Percentiles rank a stretch among this genome's conserved stretches.
Evolutionary conservation across 2,113 vertebrate genomes (phyloP).

Genomic region (Heterochromis multidens): DNA sequence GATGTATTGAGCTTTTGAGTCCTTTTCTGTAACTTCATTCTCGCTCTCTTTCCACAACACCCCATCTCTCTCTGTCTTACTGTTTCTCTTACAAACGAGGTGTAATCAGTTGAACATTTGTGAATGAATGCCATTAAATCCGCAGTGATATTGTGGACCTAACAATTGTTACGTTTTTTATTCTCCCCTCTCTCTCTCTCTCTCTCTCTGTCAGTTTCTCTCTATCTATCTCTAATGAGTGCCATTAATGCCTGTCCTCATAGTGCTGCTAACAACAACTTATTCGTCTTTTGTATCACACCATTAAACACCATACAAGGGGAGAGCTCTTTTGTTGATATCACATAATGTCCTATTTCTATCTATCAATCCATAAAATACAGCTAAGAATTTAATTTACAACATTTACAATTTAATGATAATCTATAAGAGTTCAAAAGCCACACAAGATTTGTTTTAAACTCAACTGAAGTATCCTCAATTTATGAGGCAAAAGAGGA

Average conservation of each 20-base stretch:
- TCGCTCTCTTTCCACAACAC: not conserved
- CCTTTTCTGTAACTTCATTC: not conserved
- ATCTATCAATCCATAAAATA: not conserved
- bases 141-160: not conserved
- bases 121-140: not conserved
- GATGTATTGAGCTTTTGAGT: constrained; percentile 3
- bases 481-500: not conserved
- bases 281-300: not conserved
- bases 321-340: too few relatives aligned
- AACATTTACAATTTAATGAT: not conserved
- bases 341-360: not conserved
- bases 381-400: not conserved
- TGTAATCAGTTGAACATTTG: not conserved
- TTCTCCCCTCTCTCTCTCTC: not conserved
- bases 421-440: not conserved
- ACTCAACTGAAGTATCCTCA: not conserved
- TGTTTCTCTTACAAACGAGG: not conserved
- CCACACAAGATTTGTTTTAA: not conserved
- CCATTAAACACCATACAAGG: not conserved
- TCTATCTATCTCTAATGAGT: not conserved
- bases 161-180: not conserved
- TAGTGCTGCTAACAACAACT: not conserved
- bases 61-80: not conserved
- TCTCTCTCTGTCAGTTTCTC: not conserved
- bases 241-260: not conserved